These are phyloP conservation scores for Diachasma alloeum DNA, from an alignment of 1,140 invertebrate species.

Conservation along the genomic window DNA sequence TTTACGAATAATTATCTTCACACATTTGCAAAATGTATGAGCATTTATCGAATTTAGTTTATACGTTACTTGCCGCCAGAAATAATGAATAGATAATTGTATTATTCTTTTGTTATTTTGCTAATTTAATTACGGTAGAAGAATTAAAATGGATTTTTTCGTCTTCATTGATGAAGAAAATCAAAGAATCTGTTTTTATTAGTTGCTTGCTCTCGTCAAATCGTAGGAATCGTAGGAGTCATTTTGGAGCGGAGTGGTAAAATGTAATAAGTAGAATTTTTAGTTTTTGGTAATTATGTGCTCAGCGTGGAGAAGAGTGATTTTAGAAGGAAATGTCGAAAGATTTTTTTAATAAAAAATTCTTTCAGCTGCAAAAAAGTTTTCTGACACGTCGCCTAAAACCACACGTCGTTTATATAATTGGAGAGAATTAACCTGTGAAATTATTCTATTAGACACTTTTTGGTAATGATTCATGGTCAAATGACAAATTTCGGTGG, in stretches of 20 bases:
- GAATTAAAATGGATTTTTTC: neutral
- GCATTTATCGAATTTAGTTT: slow-evolving; percentile 24
- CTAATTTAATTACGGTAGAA: neutral
- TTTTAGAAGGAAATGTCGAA: too few species aligned
- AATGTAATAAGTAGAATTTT: neutral
- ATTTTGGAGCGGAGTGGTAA: neutral
- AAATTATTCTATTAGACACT: too few species aligned
- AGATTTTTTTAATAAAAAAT: too few species aligned
- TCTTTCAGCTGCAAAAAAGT: too few species aligned
- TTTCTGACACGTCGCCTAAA: too few species aligned
- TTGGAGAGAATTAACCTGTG: too few species aligned
- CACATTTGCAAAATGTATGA: neutral
- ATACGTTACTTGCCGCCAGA: slow-evolving; percentile 15
- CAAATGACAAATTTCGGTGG: too few species aligned
- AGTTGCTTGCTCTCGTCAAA: neutral
- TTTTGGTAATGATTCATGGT: too few species aligned
- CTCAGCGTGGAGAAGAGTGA: too few species aligned
- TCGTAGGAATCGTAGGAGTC: neutral
- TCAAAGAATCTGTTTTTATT: neutral
- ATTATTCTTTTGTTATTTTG: neutral
- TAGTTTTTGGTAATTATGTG: neutral
- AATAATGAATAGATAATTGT: neutral
- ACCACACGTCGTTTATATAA: too few species aligned
- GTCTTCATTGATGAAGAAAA: neutral
- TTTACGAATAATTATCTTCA: neutral